Evolutionary conservation across 2,888 invertebrate genomes (phyloP), one percentile per base, ranked within the genome.

Genomic region (Argyresthia albistria): DNA sequence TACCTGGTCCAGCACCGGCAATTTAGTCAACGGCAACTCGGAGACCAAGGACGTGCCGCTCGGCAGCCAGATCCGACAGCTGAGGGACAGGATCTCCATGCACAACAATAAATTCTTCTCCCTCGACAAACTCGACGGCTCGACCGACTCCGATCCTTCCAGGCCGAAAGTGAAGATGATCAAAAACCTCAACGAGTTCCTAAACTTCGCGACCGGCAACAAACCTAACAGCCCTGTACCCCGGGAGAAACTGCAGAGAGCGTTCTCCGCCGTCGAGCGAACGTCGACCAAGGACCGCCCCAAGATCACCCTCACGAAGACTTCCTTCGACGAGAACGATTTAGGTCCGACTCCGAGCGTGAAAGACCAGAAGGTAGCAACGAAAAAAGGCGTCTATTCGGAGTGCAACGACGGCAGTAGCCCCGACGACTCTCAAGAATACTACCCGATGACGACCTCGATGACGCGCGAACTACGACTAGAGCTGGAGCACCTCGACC

Each of bases 401-500:
- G 82, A 86, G 49, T 60, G 71, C 10, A 83, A 89, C 58, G 90
- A 91, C 54, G 90, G 91, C 49, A 91, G 90, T 60, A 94, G 94
- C 57, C 93, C 94, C 0, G 94, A 95, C 61, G 94, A 95, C 71
- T 92, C 93, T 1, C 93, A 94, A 61, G 93, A 93, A 67, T 95
- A 95, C 70, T 94, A 93, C 67, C 95, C 95, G 2, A 93, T 96
- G 92, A 94, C 95, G 0, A 95, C 95, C 4, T 94, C 95, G 2
- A 94, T 95, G 86, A 95, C 95, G 0, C 90, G 95, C 63, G 95
- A 96, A 70, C 77, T 96, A 63, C 90, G 93, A 62, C 87, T 95
- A 49, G 95, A 96, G 73, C 74, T 95, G 57, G 95, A 96, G 67
- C 95, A 94, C 70, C 82, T 96, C 61, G 95, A 96, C 76, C 89